phyloP scores from a whole-genome alignment of 1,140 invertebrate genomes.

The Mercenaria mercenaria region DNA sequence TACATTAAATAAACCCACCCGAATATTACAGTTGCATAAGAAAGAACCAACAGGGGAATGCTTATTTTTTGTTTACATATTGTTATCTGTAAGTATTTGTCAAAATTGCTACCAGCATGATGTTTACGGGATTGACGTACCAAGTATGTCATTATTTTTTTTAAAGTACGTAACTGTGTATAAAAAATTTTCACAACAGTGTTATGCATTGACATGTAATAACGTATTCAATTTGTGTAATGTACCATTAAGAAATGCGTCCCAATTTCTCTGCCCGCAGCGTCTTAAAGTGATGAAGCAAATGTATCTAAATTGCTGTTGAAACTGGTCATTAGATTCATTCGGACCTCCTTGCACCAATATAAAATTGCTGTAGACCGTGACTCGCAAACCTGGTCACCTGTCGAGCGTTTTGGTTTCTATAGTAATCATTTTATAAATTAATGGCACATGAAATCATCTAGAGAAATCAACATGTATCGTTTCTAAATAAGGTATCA shows the following conservation, averaged over 20 bases:
- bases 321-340: not conserved
- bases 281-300: conserved; percentile 5
- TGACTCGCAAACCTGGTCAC: not conserved
- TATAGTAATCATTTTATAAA: conserved; percentile 5
- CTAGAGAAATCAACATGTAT: conserved; percentile 22
- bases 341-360: not conserved
- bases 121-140: too few species aligned
- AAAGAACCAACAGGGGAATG: not conserved
- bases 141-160: too few species aligned
- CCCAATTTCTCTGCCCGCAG: not conserved
- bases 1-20: not conserved
- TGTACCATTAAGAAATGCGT: too few species aligned
- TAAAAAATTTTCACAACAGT: too few species aligned
- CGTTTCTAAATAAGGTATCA: conserved; percentile 13
- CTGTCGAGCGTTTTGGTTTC: not conserved
- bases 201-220: too few species aligned
- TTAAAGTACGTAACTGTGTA: too few species aligned
- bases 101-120: too few species aligned
- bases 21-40: not conserved
- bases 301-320: not conserved
- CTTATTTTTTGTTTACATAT: not conserved
- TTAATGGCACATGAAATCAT: conserved; percentile 28
- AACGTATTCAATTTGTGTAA: too few species aligned
- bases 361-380: too few species aligned
- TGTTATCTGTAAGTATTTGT: not conserved